phyloP scores from a whole-genome alignment of 1,140 invertebrate genomes.

The Cydia amplana region DNA sequence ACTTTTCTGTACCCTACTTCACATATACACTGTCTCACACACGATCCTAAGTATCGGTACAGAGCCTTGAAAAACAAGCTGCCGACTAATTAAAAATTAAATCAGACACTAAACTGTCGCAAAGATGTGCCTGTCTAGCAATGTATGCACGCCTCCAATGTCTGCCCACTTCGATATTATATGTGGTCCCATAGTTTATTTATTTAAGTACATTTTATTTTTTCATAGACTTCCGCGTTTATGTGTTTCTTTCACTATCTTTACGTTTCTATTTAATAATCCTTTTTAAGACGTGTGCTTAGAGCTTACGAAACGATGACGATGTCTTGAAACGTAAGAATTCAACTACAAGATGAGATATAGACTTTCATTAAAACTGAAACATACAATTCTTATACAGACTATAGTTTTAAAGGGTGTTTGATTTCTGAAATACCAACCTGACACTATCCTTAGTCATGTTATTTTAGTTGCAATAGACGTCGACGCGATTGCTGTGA shows the following conservation, averaged over 20 bases:
- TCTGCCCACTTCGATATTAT: constrained; percentile 76
- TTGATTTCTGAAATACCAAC: constrained; percentile 42
- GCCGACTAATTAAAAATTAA: constrained; percentile 54
- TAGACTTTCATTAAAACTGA: constrained; percentile 29
- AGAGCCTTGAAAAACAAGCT: constrained; percentile 59
- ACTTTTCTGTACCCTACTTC: constrained; percentile 61
- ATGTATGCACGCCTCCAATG: constrained; percentile 75
- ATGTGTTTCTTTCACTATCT: constrained; percentile 62
- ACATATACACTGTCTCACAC: constrained; percentile 64
- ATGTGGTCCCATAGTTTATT: constrained; percentile 73
- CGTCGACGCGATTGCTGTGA: constrained; percentile 7
- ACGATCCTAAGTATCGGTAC: constrained; percentile 50
- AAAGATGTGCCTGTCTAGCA: constrained; percentile 72
- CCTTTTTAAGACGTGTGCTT: constrained; percentile 38
- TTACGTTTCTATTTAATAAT: constrained; percentile 48
- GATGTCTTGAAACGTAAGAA: constrained; percentile 21
- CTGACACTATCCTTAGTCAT: constrained; percentile 28
- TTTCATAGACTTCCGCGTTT: constrained; percentile 62
- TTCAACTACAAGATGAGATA: background rate
- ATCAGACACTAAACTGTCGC: constrained; percentile 47
- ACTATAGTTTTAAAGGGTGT: constrained; percentile 48
- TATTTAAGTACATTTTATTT: constrained; percentile 57
- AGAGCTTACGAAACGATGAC: constrained; percentile 40
- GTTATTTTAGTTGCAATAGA: background rate
- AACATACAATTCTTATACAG: constrained; percentile 53